Evolutionary conservation across 2,113 vertebrate species (phyloP).

Genomic region (Anarhynchus alexandrinus): DNA sequence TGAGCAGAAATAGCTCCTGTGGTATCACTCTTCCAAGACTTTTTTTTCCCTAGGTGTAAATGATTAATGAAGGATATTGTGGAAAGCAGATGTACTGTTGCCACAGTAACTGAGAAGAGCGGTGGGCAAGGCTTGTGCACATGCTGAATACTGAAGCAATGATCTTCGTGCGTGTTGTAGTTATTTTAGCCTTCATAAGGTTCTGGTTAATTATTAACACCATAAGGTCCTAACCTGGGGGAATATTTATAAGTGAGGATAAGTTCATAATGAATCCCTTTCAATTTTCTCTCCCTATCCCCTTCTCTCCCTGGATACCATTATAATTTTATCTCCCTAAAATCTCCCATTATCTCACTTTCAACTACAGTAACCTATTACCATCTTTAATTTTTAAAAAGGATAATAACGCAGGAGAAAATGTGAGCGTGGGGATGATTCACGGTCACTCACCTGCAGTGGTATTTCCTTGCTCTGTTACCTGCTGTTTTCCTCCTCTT

Average conservation of each 20-base stretch:
- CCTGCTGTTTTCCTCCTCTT: neutral
- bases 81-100: constrained; percentile 51
- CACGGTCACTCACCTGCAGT: neutral
- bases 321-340: neutral
- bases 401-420: neutral
- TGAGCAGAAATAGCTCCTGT: neutral
- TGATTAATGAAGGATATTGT: constrained; percentile 58
- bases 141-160: neutral
- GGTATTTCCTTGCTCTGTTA: neutral
- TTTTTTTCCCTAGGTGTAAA: neutral
- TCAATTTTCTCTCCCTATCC: neutral
- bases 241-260: neutral
- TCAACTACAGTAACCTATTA: neutral
- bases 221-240: neutral
- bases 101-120: constrained; percentile 47
- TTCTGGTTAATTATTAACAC: constrained; percentile 63
- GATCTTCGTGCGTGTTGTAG: neutral
- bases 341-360: constrained; percentile 1
- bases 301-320: neutral
- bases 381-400: constrained; percentile 14
- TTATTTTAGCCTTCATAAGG: constrained; percentile 20
- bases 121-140: constrained; percentile 6
- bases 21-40: neutral
- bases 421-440: neutral
- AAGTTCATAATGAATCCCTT: constrained; percentile 4